Conservation (phyloP, 1,140 invertebrate species). For the Bilobella aurantiaca region DNA sequence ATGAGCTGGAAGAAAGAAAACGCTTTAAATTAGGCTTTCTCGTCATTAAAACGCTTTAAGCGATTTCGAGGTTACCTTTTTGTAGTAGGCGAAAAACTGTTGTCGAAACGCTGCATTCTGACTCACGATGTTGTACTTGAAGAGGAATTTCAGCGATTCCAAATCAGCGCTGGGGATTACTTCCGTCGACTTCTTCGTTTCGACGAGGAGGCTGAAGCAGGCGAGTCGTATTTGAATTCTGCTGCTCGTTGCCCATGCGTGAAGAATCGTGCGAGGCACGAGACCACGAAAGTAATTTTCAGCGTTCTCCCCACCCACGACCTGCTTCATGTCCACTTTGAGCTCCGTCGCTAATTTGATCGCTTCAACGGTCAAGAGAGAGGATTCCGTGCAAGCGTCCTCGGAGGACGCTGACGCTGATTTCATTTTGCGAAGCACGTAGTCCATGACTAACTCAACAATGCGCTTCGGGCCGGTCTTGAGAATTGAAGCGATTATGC, state of each 20-base stretch:
- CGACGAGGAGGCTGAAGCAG: constrained; percentile 58
- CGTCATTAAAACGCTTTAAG: constrained; percentile 13
- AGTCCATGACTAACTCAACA: neutral
- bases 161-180: constrained; percentile 48
- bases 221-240: constrained; percentile 38
- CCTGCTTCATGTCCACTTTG: neutral
- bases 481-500: constrained; percentile 15
- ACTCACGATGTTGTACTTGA: constrained; percentile 59
- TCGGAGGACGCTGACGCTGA: neutral
- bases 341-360: constrained; percentile 27
- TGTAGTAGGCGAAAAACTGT: constrained; percentile 41
- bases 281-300: constrained; percentile 20
- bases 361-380: constrained; percentile 21
- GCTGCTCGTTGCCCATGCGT: constrained; percentile 14
- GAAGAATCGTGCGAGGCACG: constrained; percentile 15
- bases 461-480: neutral
- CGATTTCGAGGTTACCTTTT: constrained; percentile 40
- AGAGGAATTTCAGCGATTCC: constrained; percentile 53
- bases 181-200: constrained; percentile 64
- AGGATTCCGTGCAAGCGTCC: constrained; percentile 12
- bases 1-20: constrained; percentile 37
- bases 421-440: neutral
- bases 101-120: constrained; percentile 52
- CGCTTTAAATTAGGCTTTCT: constrained; percentile 16
- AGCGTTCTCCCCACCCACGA: neutral